Percentiles rank a stretch among this genome's conserved stretches.
These are phyloP conservation scores for Wasmannia auropunctata DNA, from an alignment of 1,140 invertebrate species.

Conservation along the genomic window DNA sequence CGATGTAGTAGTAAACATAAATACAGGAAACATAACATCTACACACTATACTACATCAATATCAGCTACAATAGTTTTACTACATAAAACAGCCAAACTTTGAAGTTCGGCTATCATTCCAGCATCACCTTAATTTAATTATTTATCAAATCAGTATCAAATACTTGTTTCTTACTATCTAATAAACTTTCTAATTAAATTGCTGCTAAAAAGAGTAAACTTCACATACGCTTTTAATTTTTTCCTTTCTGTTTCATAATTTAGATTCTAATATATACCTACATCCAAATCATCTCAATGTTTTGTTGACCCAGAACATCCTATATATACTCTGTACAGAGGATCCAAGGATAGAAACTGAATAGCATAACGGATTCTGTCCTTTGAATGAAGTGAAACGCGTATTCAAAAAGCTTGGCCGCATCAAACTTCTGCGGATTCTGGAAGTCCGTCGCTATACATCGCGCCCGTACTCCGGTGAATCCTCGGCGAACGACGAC, in stretches of 20 bases:
- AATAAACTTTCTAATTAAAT: background rate
- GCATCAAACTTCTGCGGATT: conserved; percentile 41
- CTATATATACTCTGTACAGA: background rate
- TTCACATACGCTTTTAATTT: background rate
- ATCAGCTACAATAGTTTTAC: no score
- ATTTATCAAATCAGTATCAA: background rate
- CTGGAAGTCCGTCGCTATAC: conserved; percentile 45
- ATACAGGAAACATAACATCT: no score
- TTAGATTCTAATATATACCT: background rate
- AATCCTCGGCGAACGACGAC: background rate
- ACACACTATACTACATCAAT: no score
- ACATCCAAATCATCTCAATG: background rate
- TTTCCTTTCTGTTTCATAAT: background rate
- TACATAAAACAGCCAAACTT: no score
- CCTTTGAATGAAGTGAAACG: conserved; percentile 30
- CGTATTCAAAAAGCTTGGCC: conserved; percentile 49
- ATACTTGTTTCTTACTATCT: background rate
- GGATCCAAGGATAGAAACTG: background rate
- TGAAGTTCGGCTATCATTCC: no score
- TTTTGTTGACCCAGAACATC: background rate
- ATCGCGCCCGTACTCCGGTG: background rate
- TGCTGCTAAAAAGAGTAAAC: background rate
- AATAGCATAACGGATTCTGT: conserved; percentile 4
- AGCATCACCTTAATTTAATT: conserved; percentile 4
- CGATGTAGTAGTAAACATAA: no score